Percentiles rank a stretch among this genome's conserved stretches.
These are phyloP conservation scores for Nymphalis polychloros DNA, from an alignment of 2,888 invertebrate species.

Conservation along the genomic window DNA sequence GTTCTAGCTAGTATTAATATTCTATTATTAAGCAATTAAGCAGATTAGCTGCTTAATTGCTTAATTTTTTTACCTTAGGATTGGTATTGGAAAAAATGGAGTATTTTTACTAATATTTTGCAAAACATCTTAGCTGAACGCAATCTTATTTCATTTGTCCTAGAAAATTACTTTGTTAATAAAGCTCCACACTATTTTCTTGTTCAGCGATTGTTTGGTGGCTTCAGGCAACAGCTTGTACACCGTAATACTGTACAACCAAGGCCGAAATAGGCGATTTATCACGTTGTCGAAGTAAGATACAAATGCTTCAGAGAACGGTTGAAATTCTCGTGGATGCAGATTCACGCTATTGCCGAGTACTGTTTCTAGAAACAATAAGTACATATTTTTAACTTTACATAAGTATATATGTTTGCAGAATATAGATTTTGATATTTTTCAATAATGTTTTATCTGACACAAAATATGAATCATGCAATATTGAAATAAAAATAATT, in stretches of 20 bases:
- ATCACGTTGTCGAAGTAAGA: slow-evolving; percentile 39
- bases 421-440: background rate
- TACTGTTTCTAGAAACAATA: slow-evolving; percentile 45
- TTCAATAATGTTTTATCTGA: background rate
- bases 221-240: slow-evolving; percentile 41
- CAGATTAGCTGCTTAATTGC: too few relatives aligned
- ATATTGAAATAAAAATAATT: background rate
- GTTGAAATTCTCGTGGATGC: slow-evolving; percentile 41
- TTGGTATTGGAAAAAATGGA: too few relatives aligned
- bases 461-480: background rate
- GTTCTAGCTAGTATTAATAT: too few relatives aligned
- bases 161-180: slow-evolving; percentile 7
- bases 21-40: too few relatives aligned
- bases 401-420: background rate
- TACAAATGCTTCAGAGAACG: slow-evolving; percentile 49
- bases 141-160: background rate
- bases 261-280: slow-evolving; percentile 48
- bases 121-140: background rate
- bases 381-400: background rate
- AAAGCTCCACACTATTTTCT: slow-evolving; percentile 8
- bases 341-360: slow-evolving; percentile 47
- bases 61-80: too few relatives aligned
- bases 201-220: background rate
- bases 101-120: background rate
- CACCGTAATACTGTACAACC: slow-evolving; percentile 46